phyloP scores from a whole-genome alignment of 1,140 invertebrate genomes.

The Cylas formicarius region DNA sequence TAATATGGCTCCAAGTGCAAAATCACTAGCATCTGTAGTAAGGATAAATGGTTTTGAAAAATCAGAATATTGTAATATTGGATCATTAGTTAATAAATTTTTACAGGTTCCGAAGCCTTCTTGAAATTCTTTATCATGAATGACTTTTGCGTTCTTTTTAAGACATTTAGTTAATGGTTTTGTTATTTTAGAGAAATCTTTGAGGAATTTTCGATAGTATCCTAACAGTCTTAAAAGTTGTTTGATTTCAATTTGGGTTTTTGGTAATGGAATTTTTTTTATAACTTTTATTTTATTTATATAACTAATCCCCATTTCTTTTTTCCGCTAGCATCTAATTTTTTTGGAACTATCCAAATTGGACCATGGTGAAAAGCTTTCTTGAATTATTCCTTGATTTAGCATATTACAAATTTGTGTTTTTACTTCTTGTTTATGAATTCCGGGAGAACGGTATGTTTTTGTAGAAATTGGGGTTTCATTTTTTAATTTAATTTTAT shows the following conservation, averaged over 20 bases:
- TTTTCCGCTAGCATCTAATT: too few species aligned
- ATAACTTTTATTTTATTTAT: slow-evolving; percentile 11
- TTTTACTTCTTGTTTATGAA: too few species aligned
- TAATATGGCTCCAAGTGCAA: slow-evolving; percentile 36
- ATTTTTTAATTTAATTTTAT: too few species aligned
- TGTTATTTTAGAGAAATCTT: slow-evolving; percentile 15
- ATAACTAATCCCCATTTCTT: slow-evolving; percentile 19
- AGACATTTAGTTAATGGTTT: slow-evolving; percentile 15
- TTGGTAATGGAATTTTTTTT: slow-evolving; percentile 15
- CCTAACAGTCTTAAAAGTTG: slow-evolving; percentile 8
- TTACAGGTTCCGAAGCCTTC: not conserved
- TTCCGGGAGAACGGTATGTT: too few species aligned
- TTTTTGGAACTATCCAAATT: too few species aligned
- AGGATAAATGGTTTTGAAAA: slow-evolving; percentile 35
- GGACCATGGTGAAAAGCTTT: too few species aligned
- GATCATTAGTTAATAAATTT: slow-evolving; percentile 14
- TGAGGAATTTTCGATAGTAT: slow-evolving; percentile 9
- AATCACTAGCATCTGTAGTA: slow-evolving; percentile 37
- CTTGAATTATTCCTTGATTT: too few species aligned
- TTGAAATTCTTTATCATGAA: slow-evolving; percentile 6
- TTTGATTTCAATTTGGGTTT: slow-evolving; percentile 14
- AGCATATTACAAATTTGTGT: too few species aligned
- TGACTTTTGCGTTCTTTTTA: slow-evolving; percentile 8
- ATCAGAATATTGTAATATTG: slow-evolving; percentile 37
- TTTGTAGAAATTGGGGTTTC: too few species aligned